Conservation (phyloP, 2,797 vertebrate genomes). For the Thripadectes ignobilis region DNA sequence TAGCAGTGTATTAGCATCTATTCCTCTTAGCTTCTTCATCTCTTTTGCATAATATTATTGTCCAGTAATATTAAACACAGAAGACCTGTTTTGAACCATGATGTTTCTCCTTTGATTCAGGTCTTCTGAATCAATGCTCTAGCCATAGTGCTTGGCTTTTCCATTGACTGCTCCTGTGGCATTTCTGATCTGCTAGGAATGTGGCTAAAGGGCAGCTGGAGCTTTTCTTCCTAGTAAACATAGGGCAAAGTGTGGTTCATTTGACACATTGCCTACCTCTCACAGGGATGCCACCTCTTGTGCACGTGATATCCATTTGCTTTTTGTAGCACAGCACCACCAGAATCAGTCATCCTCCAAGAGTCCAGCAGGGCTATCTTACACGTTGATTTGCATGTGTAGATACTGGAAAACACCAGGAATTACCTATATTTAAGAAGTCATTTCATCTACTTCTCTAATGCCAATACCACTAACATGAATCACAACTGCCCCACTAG, state of each 20-base stretch:
- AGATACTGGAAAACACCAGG: background rate
- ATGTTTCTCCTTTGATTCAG: background rate
- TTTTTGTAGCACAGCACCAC: background rate
- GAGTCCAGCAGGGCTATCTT: background rate
- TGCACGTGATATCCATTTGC: background rate
- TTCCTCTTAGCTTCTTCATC: conserved; percentile 1
- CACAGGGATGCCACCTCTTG: background rate
- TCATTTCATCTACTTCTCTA: background rate
- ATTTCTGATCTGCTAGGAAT: conserved; percentile 46
- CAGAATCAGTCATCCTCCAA: background rate
- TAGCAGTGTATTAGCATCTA: conserved; percentile 6
- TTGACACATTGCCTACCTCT: background rate
- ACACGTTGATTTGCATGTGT: background rate
- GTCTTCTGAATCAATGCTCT: background rate
- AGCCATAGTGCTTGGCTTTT: conserved; percentile 10
- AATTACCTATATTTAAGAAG: background rate
- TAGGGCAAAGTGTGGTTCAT: conserved; percentile 11
- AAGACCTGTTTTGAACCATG: background rate
- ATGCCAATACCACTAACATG: background rate
- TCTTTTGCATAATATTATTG: conserved; percentile 3
- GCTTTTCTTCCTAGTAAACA: background rate
- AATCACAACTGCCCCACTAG: background rate
- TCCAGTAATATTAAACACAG: background rate
- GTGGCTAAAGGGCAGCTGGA: conserved; percentile 35
- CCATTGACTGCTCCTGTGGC: conserved; percentile 21